Evolutionary conservation across 35 echinoderm and acorn worm species (phyloP).

Genomic region (Anneissia japonica): DNA sequence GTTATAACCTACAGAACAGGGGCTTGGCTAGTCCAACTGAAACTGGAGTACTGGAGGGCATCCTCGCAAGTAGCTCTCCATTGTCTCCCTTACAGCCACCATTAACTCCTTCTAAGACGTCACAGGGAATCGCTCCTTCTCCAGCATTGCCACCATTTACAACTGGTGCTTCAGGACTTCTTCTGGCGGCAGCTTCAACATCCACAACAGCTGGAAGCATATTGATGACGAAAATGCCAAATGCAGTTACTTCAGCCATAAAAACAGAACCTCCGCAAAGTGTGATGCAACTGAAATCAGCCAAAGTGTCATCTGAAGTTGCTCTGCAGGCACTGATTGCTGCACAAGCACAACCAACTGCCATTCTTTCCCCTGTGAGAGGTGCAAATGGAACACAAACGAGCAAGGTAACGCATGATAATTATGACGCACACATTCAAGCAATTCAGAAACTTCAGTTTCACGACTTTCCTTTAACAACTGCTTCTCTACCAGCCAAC

Average conservation of each 20-base stretch:
- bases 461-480: conserved; percentile 97
- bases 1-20: conserved; percentile 49
- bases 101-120: neutral
- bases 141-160: neutral
- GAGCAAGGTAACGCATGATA: neutral
- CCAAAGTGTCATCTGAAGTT: conserved; percentile 47
- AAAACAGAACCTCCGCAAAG: neutral
- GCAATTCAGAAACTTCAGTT: conserved; percentile 97
- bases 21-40: neutral
- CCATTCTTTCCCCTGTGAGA: conserved; percentile 5
- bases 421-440: conserved; percentile 63
- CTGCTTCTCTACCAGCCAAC: conserved; percentile 54
- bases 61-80: conserved; percentile 14
- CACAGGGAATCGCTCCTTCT: neutral
- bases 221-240: neutral
- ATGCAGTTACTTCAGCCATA: neutral
- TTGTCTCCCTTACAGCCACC: neutral
- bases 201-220: conserved; percentile 13
- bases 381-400: conserved; percentile 3
- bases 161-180: neutral
- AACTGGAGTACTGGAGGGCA: conserved; percentile 49
- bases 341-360: conserved; percentile 38
- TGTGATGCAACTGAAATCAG: neutral
- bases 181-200: neutral
- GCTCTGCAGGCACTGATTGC: conserved; percentile 40